phyloP scores from a whole-genome alignment of 2,888 invertebrate species.

The Ethmia dodecea region DNA sequence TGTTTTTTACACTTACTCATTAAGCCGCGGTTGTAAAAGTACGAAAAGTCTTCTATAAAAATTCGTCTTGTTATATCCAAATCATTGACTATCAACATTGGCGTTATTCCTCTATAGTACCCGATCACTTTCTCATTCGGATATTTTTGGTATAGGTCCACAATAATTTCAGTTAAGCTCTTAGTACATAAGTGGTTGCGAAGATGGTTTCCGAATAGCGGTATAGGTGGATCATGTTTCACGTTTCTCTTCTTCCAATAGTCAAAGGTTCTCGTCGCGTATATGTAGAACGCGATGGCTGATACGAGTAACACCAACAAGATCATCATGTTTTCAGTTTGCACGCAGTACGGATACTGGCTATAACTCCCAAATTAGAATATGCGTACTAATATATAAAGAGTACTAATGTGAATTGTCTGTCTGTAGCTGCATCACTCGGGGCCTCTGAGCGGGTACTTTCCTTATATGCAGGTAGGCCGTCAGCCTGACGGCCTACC shows the following conservation, averaged over 20 bases:
- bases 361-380: too few species aligned
- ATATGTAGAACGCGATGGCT: conserved; percentile 12
- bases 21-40: conserved; percentile 29
- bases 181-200: conserved; percentile 14
- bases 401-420: too few species aligned
- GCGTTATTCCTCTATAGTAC: conserved; percentile 20
- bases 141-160: conserved; percentile 21
- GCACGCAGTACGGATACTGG: too few species aligned
- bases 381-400: too few species aligned
- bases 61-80: conserved; percentile 28
- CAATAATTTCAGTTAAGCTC: conserved; percentile 22
- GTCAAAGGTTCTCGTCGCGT: conserved; percentile 22
- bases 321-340: too few species aligned
- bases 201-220: conserved; percentile 22
- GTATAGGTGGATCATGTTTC: conserved; percentile 22
- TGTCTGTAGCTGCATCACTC: too few species aligned
- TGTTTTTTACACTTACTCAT: conserved; percentile 21
- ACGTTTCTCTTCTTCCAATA: conserved; percentile 25
- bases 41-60: conserved; percentile 27
- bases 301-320: not conserved
- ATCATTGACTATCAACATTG: conserved; percentile 27
- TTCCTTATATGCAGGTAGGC: too few species aligned
- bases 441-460: too few species aligned
- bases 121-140: conserved; percentile 29
- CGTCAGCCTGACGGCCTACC: too few species aligned